Evolutionary conservation across 2,888 invertebrate genomes (phyloP).

Genomic region (Apocheima hispidaria): DNA sequence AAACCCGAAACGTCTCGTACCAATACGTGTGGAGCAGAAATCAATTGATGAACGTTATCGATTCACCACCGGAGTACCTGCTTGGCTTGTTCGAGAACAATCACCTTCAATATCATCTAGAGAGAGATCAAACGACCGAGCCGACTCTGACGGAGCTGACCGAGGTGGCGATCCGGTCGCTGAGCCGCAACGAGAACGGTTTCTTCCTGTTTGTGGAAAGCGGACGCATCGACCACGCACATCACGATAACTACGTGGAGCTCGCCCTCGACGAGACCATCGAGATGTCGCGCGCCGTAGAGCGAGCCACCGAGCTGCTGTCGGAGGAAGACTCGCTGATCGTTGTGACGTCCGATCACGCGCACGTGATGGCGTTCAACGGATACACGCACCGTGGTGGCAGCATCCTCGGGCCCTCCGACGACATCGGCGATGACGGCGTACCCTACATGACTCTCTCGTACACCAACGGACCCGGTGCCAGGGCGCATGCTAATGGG

Average conservation of each 20-base stretch:
- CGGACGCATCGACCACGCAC: constrained; percentile 88
- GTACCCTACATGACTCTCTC: constrained; percentile 85
- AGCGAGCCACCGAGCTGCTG: constrained; percentile 74
- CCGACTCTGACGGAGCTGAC: constrained; percentile 86
- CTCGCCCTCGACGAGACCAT: constrained; percentile 89
- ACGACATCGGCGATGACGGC: constrained; percentile 72
- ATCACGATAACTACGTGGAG: constrained; percentile 85
- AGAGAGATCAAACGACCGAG: constrained; percentile 86
- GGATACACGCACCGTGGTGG: constrained; percentile 88
- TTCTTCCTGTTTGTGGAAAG: constrained; percentile 91
- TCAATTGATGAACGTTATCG: constrained; percentile 72
- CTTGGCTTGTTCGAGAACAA: constrained; percentile 87
- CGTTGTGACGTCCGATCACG: constrained; percentile 91
- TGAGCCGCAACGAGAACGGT: constrained; percentile 88
- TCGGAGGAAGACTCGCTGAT: constrained; percentile 87
- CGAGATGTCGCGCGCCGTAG: constrained; percentile 87
- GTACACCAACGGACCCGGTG: constrained; percentile 83
- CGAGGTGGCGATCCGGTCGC: constrained; percentile 88
- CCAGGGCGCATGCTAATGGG: constrained; percentile 85
- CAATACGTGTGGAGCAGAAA: constrained; percentile 86
- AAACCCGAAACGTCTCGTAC: constrained; percentile 57
- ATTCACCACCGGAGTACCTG: constrained; percentile 83
- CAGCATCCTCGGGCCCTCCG: constrained; percentile 68
- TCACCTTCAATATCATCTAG: constrained; percentile 89
- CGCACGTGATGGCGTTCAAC: constrained; percentile 89